Evolutionary conservation across 64 coral and sea anemone genomes (phyloP), one percentile per base, ranked within the genome.

Genomic region (Platygyra sinensis): DNA sequence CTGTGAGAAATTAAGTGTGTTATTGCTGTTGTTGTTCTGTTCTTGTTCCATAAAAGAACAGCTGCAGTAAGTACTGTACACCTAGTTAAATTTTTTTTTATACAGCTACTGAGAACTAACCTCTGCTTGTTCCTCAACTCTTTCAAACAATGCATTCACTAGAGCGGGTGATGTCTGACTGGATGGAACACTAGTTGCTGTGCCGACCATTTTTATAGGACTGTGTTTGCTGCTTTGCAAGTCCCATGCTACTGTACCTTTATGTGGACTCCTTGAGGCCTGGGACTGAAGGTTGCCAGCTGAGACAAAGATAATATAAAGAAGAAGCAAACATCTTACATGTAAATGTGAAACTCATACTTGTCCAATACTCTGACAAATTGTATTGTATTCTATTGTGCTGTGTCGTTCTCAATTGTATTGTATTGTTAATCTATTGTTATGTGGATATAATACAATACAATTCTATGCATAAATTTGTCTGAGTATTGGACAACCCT

Each of bases 131-230:
- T 96, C 87, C 86, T 96, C 94, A 32, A 96, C 76, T 73, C 94
- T 93, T 28, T 96, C 94, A 93, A 96, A 96, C 75, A 96, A 86
- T 17, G 93, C 87, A 90, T 90, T 96, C 18, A 96, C 87, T 29
- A 96, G 57, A 25, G 90, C 94, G 32, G 94, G 91, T 25, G 91
- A 93, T 52, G 63, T 63, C 63, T 72, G 62, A 72, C 81, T 72
- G 9, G 81, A 85, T 49, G 81, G 62, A 27, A 72, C 63, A 85
- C 63, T 51, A 5, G 62, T 85, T 71, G 81, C 60, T n/a, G 52
- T 72, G 38, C 81, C 81, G 72, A 85, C 63, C 0, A 62, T 72
- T 64, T 85, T 85, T 51, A 72, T 31, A 3, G 81, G 60, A 27
- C 81, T 85, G 11, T 27, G 62, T 71, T 71, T 71, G 49, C 65